A percentile compares a stretch with the other conserved stretches of the same genome.
Conservation (phyloP, 2,113 vertebrate genomes). For the Spizaetus ornatus region DNA sequence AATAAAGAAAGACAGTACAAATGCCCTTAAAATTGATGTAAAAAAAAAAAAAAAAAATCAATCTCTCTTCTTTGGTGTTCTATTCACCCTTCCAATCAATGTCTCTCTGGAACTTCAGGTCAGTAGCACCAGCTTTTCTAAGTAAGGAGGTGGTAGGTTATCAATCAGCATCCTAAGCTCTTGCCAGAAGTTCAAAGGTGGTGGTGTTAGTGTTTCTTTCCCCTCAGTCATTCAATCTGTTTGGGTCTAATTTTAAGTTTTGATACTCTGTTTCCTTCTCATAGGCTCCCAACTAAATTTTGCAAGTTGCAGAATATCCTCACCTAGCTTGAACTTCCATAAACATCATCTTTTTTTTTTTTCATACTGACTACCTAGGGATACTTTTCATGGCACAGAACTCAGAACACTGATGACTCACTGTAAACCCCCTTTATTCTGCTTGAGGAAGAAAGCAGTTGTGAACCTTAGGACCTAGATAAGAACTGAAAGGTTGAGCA, state of each 20-base stretch:
- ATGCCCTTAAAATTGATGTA: background rate
- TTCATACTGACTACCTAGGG: background rate
- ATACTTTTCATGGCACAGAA: background rate
- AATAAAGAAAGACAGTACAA: background rate
- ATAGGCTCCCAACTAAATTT: background rate
- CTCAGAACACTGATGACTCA: background rate
- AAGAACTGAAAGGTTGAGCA: background rate
- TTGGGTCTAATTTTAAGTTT: background rate
- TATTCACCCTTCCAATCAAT: background rate
- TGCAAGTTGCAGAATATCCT: background rate
- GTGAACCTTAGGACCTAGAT: background rate
- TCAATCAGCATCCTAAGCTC: background rate
- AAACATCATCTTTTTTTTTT: background rate
- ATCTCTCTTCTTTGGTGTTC: background rate
- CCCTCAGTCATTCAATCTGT: background rate
- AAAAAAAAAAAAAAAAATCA: background rate
- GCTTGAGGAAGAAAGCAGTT: background rate
- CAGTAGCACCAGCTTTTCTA: background rate
- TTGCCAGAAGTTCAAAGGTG: background rate
- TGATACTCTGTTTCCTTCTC: background rate
- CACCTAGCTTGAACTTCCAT: background rate
- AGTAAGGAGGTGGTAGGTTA: background rate
- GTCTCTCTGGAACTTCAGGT: background rate
- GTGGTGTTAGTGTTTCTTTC: background rate
- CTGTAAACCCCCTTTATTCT: background rate